Evolutionary conservation across 2,888 invertebrate genomes (phyloP), one percentile per base, ranked within the genome.

Genomic region (Azorinus chamasolen): DNA sequence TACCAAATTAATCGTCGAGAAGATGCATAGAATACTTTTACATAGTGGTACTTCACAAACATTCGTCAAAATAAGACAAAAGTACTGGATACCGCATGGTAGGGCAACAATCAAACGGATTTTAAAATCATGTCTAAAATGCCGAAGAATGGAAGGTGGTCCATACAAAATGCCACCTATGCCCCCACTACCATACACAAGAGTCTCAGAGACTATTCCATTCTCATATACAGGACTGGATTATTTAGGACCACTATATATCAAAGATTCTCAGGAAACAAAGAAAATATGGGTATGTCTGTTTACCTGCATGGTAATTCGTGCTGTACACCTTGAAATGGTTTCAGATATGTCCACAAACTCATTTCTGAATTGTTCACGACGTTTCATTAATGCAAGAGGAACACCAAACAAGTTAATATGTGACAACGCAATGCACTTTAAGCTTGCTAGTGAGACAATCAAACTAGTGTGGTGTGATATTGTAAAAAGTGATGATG

Each of bases 221-320:
- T 76, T 76, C 25, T 45, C 41, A 20, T 27, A 20, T 16, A 57
- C 41, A 14, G 76, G 76, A 27, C 14, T 76, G 12, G 71, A 71
- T 53, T 66, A 71, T 50, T 43, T 75, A 16, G 69, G 75, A 57
- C 72, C 72, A 16, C n/a, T 72, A 20, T 64, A 53, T 59, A 43
- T 59, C 1, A 78, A 68, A 61, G 6, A 53, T 10, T 12, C 12
- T 53, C 8, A 8, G 8, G 53, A 53, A 53, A 20, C 25, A 18
- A 27, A n/a, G 37, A 54, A 54, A 37, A 37, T 54, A 18, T 54
- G 54, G 54, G 37, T 54, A 14, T 54, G 32, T 37, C 8, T 54
- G 20, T 32, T 54, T 32, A 54, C 54, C 14, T 54, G 54, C n/a
- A 20, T 53, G 25, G 25, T 53, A 12, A 53, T 25, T 10, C 22